Base-by-base conservation (phyloP, 1,140 invertebrate species). In the fruit fly (Drosophila melanogaster) region DNA sequence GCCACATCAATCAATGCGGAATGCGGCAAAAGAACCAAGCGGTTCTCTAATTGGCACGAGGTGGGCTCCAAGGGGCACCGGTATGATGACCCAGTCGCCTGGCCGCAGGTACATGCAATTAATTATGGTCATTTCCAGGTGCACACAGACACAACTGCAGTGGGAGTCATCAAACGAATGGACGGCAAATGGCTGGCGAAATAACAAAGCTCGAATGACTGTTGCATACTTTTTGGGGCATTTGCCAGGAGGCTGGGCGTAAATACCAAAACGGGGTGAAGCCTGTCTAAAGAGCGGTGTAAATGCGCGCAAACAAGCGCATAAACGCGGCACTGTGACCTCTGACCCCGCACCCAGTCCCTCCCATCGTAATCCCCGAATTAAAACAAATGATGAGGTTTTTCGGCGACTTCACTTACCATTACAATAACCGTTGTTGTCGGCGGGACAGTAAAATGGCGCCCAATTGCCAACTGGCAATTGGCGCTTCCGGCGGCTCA, bases 121-220 rank as follows among this genome's bases (percentile, higher is more conserved):
- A 89, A 89, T 89, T 89, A 89, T 90, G 84, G 85, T 89, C 84
- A 89, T 89, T 87, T 89, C 69, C 84, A 84, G 84, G 67, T 89
- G 84, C 47, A 47, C 75, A 54, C 66, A 60, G 19, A 19, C 17
- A 50, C 24, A 19, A 47, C n/a, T 50, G 60, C 19, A 51, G 60
- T 57, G 38, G 35, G 59, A 19, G 7, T 71, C 61, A 44, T 75
- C 58, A 77, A 78, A 84, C 66, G 77, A 73, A 77, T 64, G 49
- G 43, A 30, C 26, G 26, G 26, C 26, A 7, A 30, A 30, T 43
- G 44, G 22, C 38, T 67, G 57, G 75, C 84, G 77, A 79, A 89
- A 79, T 87, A 87, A 84, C 84, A 89, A 80, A 84, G 70, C 79
- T 47, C 17, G 43, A 50, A 61, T 62, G 80, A 84, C 76, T 84